Conservation (phyloP, 2,797 vertebrate species). For the Pseudochromis fuscus region DNA sequence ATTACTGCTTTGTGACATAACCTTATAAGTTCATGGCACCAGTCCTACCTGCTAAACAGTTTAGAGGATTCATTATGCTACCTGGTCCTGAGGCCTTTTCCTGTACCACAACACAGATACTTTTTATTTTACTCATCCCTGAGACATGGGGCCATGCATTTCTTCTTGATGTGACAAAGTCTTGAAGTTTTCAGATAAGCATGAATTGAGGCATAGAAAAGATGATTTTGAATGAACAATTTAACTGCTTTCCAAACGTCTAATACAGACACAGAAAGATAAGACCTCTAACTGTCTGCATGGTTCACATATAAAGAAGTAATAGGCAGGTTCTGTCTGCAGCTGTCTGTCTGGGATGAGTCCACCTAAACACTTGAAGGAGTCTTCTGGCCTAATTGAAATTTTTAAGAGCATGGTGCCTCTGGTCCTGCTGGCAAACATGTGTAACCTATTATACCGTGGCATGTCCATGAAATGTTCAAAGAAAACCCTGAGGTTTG, state of each 20-base stretch:
- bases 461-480: neutral
- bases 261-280: neutral
- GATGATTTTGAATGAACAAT: neutral
- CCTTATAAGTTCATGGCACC: neutral
- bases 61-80: no score
- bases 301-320: no score
- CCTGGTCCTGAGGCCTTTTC: neutral
- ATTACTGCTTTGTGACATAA: neutral
- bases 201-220: neutral
- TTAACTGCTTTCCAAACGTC: no score
- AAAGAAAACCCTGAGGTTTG: neutral
- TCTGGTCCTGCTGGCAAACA: neutral
- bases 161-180: neutral
- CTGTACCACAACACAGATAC: neutral
- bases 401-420: neutral
- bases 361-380: no score
- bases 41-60: neutral
- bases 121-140: no score
- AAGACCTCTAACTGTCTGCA: no score
- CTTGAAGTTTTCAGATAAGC: neutral
- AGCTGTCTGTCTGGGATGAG: neutral
- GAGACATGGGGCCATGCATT: no score
- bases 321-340: neutral
- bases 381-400: neutral
- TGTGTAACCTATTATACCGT: neutral